A percentile compares a stretch with the other conserved stretches of the same genome.
Conservation (phyloP, 2,797 vertebrate genomes). For the Loriculus beryllinus region DNA sequence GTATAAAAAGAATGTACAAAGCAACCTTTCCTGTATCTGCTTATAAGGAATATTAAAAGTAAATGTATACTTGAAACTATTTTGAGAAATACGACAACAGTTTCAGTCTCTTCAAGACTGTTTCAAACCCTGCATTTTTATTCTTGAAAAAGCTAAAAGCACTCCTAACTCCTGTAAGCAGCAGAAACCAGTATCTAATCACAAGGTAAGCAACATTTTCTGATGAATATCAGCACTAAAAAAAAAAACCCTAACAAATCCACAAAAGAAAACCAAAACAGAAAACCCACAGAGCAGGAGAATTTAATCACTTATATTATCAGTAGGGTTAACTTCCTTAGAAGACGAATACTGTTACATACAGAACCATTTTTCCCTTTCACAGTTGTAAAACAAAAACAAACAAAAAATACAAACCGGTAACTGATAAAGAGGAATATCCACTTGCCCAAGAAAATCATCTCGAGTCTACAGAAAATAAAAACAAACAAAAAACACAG, state of each 20-base stretch:
- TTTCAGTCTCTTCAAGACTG: neutral
- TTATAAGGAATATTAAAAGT: neutral
- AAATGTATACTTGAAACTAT: neutral
- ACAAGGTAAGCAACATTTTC: neutral
- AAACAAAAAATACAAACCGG: slow-evolving; percentile 76
- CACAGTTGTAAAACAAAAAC: neutral
- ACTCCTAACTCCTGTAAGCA: neutral
- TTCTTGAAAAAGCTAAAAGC: neutral
- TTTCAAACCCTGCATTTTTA: neutral
- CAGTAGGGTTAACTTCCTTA: neutral
- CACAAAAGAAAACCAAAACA: neutral
- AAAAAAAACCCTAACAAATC: neutral
- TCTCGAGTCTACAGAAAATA: slow-evolving; percentile 87
- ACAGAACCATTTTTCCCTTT: neutral
- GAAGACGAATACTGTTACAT: neutral
- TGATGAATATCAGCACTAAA: neutral
- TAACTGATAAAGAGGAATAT: slow-evolving; percentile 93
- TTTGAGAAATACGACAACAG: neutral
- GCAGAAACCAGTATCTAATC: neutral
- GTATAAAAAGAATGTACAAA: neutral
- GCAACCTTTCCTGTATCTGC: neutral
- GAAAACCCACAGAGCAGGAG: neutral
- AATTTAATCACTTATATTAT: neutral
- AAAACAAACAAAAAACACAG: neutral
- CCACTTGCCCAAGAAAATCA: slow-evolving; percentile 98